Evolutionary conservation across 2,113 vertebrate species (phyloP).

Genomic region (Nannobrachium achirus): DNA sequence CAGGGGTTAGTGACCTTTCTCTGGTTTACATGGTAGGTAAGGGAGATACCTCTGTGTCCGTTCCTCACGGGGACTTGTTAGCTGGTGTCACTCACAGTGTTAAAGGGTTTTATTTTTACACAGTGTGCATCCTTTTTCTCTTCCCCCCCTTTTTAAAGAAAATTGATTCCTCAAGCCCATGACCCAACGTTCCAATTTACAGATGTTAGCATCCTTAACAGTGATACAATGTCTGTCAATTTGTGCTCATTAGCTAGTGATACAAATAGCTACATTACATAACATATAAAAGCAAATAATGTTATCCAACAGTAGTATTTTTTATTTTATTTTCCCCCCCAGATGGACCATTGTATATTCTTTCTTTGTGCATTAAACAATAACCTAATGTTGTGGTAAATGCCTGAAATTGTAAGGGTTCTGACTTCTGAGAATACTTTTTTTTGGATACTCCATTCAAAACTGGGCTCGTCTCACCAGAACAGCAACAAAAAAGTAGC

Average conservation of each 20-base stretch:
- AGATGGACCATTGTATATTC: constrained; percentile 14
- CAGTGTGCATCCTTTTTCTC: background rate
- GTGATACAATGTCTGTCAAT: background rate
- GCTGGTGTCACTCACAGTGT: constrained; percentile 36
- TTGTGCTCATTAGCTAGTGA: no score
- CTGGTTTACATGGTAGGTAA: constrained; percentile 16
- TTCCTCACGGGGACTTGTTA: constrained; percentile 44
- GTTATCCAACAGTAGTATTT: background rate
- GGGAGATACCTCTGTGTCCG: constrained; percentile 4
- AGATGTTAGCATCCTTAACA: background rate
- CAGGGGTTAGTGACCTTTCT: constrained; percentile 50
- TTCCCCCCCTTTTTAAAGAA: background rate
- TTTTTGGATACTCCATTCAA: constrained; percentile 62
- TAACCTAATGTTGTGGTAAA: constrained; percentile 37
- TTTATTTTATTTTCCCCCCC: background rate
- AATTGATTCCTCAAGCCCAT: no score
- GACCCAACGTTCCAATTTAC: background rate
- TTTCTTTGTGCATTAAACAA: constrained; percentile 56
- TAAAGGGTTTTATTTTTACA: constrained; percentile 3
- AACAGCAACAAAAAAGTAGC: constrained; percentile 35
- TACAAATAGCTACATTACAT: no score
- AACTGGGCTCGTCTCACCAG: constrained; percentile 50
- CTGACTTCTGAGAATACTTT: no score
- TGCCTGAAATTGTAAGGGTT: constrained; percentile 54
- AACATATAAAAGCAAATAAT: no score